Conservation (phyloP, 1,140 invertebrate species). For the Meloidogyne floridensis region DNA sequence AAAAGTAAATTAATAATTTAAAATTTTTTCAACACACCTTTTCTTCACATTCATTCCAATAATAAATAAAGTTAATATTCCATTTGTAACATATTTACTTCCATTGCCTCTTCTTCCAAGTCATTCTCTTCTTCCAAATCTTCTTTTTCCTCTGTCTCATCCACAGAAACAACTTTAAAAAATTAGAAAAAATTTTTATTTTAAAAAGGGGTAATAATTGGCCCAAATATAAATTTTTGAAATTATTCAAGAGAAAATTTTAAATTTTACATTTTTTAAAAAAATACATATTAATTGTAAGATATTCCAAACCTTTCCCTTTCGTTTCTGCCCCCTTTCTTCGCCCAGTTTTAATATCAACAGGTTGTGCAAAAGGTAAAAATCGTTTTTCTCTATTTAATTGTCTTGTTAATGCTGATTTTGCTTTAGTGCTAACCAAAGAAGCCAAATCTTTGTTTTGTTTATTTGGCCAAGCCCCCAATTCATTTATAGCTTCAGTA, state of each 20-base stretch:
- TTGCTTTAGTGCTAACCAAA: slow-evolving; percentile 74
- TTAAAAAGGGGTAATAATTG: no score
- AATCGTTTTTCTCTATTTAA: slow-evolving; percentile 82
- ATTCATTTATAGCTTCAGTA: slow-evolving; percentile 81
- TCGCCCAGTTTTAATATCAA: slow-evolving; percentile 15
- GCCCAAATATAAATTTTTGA: no score
- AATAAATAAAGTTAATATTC: no score
- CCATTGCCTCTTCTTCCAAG: neutral
- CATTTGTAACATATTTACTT: neutral
- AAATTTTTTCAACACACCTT: no score
- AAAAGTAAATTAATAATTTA: no score
- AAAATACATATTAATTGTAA: no score
- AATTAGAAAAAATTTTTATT: no score
- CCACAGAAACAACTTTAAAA: neutral
- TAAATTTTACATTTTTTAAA: no score
- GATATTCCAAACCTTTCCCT: neutral
- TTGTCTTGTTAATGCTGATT: slow-evolving; percentile 85
- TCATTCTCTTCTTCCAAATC: slow-evolving; percentile 16
- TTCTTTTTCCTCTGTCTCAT: neutral
- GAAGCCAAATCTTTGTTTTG: slow-evolving; percentile 78
- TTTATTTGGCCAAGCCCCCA: slow-evolving; percentile 83
- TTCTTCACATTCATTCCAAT: no score
- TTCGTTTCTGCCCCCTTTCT: slow-evolving; percentile 17
- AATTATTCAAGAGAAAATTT: no score
- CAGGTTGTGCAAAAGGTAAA: slow-evolving; percentile 72